Percentiles rank a stretch among this genome's conserved stretches.
phyloP scores from a whole-genome alignment of 2,113 vertebrate species.

The Mobula birostris region DNA sequence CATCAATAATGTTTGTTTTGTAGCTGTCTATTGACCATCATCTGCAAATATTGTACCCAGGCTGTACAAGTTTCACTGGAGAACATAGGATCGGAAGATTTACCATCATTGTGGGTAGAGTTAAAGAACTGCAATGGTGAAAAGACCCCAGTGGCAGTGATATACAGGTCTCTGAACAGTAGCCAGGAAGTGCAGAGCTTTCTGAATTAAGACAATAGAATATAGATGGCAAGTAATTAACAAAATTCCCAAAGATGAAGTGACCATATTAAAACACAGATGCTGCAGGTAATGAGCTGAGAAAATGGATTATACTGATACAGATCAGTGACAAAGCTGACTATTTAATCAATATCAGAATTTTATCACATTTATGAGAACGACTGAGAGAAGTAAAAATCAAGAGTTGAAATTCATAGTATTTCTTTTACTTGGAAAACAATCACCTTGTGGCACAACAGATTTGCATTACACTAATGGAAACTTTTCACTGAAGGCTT shows the following conservation, averaged over 20 bases:
- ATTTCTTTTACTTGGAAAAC: background rate
- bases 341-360: background rate
- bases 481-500: background rate
- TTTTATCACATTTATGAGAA: background rate
- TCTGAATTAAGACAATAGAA: background rate
- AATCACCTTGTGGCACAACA: background rate
- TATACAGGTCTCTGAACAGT: no score
- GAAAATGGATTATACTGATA: background rate
- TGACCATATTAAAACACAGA: background rate
- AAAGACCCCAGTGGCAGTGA: no score
- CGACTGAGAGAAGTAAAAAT: background rate
- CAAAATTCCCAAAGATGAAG: background rate
- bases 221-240: background rate
- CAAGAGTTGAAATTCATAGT: background rate
- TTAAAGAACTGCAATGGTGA: no score
- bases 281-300: background rate
- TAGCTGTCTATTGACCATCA: background rate
- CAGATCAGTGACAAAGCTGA: background rate
- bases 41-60: background rate
- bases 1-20: background rate
- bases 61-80: background rate
- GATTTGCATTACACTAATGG: background rate
- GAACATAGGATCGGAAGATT: background rate
- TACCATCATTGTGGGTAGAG: no score
- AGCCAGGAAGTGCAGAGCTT: background rate